These are phyloP conservation scores for Sericinus montela DNA, from an alignment of 2,888 invertebrate genomes.

Conservation along the genomic window DNA sequence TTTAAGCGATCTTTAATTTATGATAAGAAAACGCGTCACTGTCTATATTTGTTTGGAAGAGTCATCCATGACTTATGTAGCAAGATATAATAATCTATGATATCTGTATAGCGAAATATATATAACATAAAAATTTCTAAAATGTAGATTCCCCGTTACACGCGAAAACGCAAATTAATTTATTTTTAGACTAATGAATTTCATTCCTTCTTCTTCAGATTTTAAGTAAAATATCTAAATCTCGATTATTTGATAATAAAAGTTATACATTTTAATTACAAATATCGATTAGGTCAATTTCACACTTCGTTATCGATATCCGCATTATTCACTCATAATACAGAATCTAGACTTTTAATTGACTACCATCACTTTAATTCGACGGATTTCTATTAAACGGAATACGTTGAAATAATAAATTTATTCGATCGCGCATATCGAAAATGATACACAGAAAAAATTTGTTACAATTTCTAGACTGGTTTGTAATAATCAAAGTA, in stretches of 20 bases:
- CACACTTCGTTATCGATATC: background rate
- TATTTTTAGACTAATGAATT: no score
- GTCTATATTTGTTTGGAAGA: background rate
- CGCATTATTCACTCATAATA: background rate
- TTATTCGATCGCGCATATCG: background rate
- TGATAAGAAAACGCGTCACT: background rate
- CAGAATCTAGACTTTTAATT: background rate
- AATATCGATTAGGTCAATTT: background rate
- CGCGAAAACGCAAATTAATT: no score
- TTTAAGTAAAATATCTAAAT: no score
- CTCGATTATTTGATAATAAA: no score
- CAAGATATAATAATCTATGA: no score
- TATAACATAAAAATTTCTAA: no score
- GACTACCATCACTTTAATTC: background rate
- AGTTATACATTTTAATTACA: background rate
- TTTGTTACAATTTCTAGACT: background rate
- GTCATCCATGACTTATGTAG: no score
- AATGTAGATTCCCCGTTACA: no score
- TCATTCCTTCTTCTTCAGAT: no score
- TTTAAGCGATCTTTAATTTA: conserved; percentile 1
- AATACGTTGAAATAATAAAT: background rate
- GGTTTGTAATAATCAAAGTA: background rate
- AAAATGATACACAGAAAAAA: background rate
- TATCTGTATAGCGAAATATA: no score
- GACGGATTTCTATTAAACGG: background rate